Conservation (phyloP, 2,113 vertebrate species). For the Mugil cephalus region DNA sequence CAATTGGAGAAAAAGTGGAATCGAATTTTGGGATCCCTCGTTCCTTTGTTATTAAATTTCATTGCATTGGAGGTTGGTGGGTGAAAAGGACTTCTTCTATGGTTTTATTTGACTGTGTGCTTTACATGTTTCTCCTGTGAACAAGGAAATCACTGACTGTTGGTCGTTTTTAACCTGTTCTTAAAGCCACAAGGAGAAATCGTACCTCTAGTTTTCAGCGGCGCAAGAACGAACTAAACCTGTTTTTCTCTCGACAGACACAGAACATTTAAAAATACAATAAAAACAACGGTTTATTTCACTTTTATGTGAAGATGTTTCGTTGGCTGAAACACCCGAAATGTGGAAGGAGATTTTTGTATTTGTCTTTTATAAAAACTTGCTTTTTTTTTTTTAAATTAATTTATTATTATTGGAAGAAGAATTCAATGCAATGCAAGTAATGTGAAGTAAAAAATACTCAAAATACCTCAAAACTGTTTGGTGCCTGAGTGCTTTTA, state of each 20-base stretch:
- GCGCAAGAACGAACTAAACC: not conserved
- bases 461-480: not conserved
- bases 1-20: not conserved
- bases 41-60: constrained; percentile 24
- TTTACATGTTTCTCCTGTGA: constrained; percentile 33
- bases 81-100: constrained; percentile 1
- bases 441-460: not conserved
- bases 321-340: not conserved
- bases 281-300: too few relatives aligned
- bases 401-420: too few relatives aligned
- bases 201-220: not conserved
- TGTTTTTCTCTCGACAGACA: too few relatives aligned
- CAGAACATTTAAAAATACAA: too few relatives aligned
- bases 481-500: not conserved
- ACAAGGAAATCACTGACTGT: constrained; percentile 15
- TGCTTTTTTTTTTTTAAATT: too few relatives aligned
- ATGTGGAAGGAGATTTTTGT: too few relatives aligned
- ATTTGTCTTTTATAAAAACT: not conserved
- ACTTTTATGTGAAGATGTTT: not conserved
- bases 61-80: not conserved
- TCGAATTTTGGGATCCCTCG: constrained; percentile 2
- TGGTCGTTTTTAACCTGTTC: not conserved
- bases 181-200: not conserved
- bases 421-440: not conserved
- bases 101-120: not conserved